Percentiles rank a stretch among this genome's conserved stretches.
Conservation (phyloP, 2,797 vertebrate genomes). For the Distichodus sexfasciatus region DNA sequence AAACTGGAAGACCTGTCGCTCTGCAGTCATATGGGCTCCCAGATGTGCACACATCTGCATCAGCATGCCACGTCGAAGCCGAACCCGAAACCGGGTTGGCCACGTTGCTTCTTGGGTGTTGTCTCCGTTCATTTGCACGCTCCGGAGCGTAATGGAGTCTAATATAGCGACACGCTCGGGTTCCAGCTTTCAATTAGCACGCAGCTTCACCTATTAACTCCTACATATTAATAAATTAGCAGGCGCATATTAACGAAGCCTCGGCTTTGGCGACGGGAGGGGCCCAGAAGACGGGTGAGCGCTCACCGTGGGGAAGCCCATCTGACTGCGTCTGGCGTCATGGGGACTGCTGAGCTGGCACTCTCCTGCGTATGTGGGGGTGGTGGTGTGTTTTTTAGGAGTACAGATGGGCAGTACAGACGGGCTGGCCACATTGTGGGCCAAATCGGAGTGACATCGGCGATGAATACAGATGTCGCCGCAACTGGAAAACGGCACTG, state of each 20-base stretch:
- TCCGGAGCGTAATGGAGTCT: conserved; percentile 67
- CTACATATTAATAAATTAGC: conserved; percentile 63
- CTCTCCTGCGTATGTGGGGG: background rate
- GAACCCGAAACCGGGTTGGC: background rate
- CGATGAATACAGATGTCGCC: conserved; percentile 43
- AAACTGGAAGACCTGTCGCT: background rate
- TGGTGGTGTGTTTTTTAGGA: conserved; percentile 37
- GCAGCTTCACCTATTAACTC: conserved; percentile 71
- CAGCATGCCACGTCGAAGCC: background rate
- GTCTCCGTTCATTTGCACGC: conserved; percentile 43
- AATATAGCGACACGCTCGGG: conserved; percentile 64
- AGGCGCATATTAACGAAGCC: conserved; percentile 60
- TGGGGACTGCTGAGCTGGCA: conserved; percentile 21
- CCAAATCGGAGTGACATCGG: conserved; percentile 47
- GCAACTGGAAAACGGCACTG: background rate
- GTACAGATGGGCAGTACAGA: conserved; percentile 63
- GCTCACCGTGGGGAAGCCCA: background rate
- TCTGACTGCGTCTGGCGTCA: conserved; percentile 27
- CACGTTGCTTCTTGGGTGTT: conserved; percentile 5
- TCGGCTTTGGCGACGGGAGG: conserved; percentile 55
- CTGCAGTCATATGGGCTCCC: background rate
- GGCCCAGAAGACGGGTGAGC: background rate
- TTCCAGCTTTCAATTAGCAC: conserved; percentile 70
- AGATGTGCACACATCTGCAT: conserved; percentile 35
- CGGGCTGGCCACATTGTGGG: conserved; percentile 59